Evolutionary conservation across 2,888 invertebrate species (phyloP).

Genomic region (Drosophila prostipennis): DNA sequence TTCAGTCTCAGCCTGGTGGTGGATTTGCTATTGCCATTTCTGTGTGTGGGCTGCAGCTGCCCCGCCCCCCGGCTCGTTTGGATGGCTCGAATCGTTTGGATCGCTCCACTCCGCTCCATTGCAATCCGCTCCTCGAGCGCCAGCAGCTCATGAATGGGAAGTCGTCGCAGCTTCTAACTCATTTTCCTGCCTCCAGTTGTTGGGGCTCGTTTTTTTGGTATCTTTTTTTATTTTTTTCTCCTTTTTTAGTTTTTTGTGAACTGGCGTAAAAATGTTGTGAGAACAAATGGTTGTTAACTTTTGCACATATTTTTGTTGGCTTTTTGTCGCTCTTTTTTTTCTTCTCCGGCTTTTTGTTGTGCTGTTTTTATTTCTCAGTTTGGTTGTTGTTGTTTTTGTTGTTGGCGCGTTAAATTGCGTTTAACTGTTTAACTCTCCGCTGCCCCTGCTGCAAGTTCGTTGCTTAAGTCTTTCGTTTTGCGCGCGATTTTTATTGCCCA

Average conservation of each 20-base stretch:
- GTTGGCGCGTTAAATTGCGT: conserved; percentile 65
- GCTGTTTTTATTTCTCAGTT: conserved; percentile 49
- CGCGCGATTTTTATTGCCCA: conserved; percentile 42
- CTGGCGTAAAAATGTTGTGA: conserved; percentile 80
- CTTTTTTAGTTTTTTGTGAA: conserved; percentile 59
- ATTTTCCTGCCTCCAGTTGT: conserved; percentile 55
- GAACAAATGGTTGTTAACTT: conserved; percentile 79
- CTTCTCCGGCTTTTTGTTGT: conserved; percentile 1
- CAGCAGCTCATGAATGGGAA: conserved; percentile 72
- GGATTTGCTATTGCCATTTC: conserved; percentile 53
- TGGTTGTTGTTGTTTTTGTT: conserved; percentile 38
- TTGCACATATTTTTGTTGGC: conserved; percentile 67
- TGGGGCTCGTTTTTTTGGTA: conserved; percentile 33
- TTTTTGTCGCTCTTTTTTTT: conserved; percentile 32
- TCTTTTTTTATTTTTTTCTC: conserved; percentile 28
- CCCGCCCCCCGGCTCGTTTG: conserved; percentile 43
- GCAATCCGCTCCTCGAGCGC: conserved; percentile 68
- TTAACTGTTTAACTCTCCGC: conserved; percentile 57
- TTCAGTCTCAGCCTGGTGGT: conserved; percentile 13
- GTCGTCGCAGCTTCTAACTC: conserved; percentile 72
- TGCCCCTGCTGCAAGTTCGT: conserved; percentile 37
- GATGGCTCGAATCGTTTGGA: conserved; percentile 20
- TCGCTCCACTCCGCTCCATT: conserved; percentile 1
- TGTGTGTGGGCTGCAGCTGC: conserved; percentile 67
- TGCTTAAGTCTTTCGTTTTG: conserved; percentile 43